Percentiles rank a stretch among this genome's conserved stretches.
These are phyloP conservation scores for Cybosia mesomella DNA, from an alignment of 2,888 invertebrate genomes.

Conservation along the genomic window DNA sequence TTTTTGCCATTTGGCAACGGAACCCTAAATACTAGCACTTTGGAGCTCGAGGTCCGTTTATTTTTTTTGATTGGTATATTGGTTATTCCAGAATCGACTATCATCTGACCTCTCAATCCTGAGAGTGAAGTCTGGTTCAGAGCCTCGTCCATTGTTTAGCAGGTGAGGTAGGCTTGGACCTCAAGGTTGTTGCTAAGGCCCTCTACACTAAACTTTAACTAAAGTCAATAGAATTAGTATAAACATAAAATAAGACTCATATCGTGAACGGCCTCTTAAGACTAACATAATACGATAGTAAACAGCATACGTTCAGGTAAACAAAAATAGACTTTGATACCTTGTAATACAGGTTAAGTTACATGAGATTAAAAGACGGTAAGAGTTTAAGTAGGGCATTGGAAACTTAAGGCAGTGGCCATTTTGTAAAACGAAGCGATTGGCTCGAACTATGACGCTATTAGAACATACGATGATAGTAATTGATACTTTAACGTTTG, in stretches of 20 bases:
- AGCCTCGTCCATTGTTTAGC: too few relatives aligned
- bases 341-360: constrained; percentile 50
- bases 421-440: constrained; percentile 40
- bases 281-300: constrained; percentile 41
- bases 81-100: too few relatives aligned
- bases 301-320: constrained; percentile 27
- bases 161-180: background rate
- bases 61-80: too few relatives aligned
- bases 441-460: background rate
- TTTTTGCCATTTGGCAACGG: too few relatives aligned
- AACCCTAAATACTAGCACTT: too few relatives aligned
- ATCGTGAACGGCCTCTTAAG: constrained; percentile 39
- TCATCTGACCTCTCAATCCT: too few relatives aligned
- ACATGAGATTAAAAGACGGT: constrained; percentile 53
- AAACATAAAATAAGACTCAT: constrained; percentile 6
- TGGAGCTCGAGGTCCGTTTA: too few relatives aligned
- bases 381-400: constrained; percentile 62
- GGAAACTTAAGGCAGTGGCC: constrained; percentile 53
- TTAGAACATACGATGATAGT: background rate
- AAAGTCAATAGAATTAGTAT: too few relatives aligned
- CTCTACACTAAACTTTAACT: too few relatives aligned
- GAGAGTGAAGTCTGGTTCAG: too few relatives aligned
- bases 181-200: too few relatives aligned
- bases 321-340: constrained; percentile 36
- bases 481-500: background rate